Evolutionary conservation across 1,140 invertebrate genomes (phyloP).

Genomic region (Brachionus sp.): DNA sequence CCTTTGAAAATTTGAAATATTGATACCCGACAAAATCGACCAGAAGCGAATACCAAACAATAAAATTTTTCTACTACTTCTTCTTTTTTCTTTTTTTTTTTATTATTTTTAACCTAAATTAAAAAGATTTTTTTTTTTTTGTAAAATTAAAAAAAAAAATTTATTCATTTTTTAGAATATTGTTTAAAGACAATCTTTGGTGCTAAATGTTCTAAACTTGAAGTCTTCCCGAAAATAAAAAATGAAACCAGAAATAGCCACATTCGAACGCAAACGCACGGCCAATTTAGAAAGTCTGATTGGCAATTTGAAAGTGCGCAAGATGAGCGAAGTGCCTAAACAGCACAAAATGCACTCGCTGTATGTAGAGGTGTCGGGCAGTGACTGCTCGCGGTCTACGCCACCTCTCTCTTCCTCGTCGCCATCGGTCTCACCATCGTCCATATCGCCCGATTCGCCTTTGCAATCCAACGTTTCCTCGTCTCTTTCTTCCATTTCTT

Average conservation of each 20-base stretch:
- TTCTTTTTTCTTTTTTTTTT: not conserved
- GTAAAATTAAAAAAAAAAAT: not conserved
- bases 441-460: conserved; percentile 4
- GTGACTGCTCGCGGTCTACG: conserved; percentile 16
- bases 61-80: not conserved
- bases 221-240: conserved; percentile 8
- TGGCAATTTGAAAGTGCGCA: conserved; percentile 38
- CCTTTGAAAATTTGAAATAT: not conserved
- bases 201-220: conserved; percentile 28
- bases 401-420: conserved; percentile 6
- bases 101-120: not conserved
- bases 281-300: conserved; percentile 44
- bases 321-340: conserved; percentile 27
- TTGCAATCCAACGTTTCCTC: conserved; percentile 26
- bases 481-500: not conserved
- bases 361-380: conserved; percentile 16
- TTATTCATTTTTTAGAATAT: not conserved
- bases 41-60: conserved; percentile 17
- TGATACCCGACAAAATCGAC: conserved; percentile 19
- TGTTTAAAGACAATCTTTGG: not conserved
- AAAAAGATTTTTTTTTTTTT: too few relatives aligned
- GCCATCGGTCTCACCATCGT: not conserved
- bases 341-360: conserved; percentile 6
- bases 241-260: not conserved
- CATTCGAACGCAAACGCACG: conserved; percentile 42